Conservation (phyloP, 2,113 vertebrate species). For the Merops nubicus region DNA sequence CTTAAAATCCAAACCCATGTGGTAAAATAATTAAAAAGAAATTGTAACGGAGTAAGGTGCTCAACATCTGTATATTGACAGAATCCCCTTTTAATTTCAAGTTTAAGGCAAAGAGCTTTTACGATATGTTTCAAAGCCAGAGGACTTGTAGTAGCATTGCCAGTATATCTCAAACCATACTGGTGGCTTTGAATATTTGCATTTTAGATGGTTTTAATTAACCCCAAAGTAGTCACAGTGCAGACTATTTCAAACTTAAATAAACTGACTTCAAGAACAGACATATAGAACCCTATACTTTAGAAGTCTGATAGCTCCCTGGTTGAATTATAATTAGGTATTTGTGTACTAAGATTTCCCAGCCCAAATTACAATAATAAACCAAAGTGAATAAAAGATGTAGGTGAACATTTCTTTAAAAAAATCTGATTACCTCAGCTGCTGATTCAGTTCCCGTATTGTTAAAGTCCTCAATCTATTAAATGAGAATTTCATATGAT, state of each 20-base stretch:
- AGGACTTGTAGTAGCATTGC: not conserved
- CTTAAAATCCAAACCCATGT: not conserved
- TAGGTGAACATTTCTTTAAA: conserved; percentile 75
- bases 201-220: not conserved
- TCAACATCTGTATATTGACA: not conserved
- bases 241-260: not conserved
- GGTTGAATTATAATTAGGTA: not conserved
- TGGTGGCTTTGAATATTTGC: not conserved
- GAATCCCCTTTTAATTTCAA: not conserved
- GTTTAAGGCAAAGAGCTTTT: conserved; percentile 60
- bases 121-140: not conserved
- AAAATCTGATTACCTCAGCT: conserved; percentile 83
- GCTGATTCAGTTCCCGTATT: conserved; percentile 82
- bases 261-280: not conserved
- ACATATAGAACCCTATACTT: not conserved
- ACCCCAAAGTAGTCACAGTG: not conserved
- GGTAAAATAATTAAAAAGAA: not conserved
- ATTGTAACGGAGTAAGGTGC: not conserved
- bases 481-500: conserved; percentile 85
- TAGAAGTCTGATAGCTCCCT: not conserved
- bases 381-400: conserved; percentile 65
- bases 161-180: not conserved
- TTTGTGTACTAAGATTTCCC: conserved; percentile 8
- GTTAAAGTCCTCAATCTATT: conserved; percentile 87
- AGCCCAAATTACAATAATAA: conserved; percentile 43